Evolutionary conservation across 2,797 vertebrate genomes (phyloP).

Genomic region (Luscinia luscinia): DNA sequence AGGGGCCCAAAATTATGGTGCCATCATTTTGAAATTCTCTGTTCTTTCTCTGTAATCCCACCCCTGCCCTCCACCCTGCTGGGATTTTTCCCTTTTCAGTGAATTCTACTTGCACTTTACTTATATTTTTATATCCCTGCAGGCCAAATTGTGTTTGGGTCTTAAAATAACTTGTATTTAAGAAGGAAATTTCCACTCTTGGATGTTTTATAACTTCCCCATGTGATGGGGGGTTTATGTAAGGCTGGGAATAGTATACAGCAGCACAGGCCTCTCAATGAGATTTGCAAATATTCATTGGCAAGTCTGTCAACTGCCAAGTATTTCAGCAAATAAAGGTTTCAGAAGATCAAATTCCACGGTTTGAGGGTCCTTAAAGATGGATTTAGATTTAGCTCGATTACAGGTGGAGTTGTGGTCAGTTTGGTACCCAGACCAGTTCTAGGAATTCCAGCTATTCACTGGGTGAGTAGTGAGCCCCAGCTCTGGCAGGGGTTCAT

Average conservation of each 20-base stretch:
- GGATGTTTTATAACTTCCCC: slow-evolving; percentile 3
- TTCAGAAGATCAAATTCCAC: slow-evolving; percentile 19
- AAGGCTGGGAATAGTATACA: slow-evolving; percentile 2
- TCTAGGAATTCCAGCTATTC: slow-evolving; percentile 46
- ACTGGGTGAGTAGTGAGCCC: not conserved
- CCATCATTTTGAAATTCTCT: not conserved
- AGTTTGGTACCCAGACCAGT: not conserved
- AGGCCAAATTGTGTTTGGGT: not conserved
- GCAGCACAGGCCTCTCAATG: not conserved
- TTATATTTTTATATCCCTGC: not conserved
- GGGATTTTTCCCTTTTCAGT: not conserved
- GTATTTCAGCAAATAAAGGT: slow-evolving; percentile 42
- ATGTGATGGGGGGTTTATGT: slow-evolving; percentile 1
- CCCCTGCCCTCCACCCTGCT: not conserved
- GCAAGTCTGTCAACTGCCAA: not conserved
- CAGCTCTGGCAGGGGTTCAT: not conserved
- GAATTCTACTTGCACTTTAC: not conserved
- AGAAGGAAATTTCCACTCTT: not conserved
- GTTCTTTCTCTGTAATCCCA: not conserved
- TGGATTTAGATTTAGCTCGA: slow-evolving; percentile 8
- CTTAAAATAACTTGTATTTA: not conserved
- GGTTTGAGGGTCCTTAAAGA: not conserved
- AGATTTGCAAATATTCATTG: not conserved
- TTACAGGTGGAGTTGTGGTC: not conserved
- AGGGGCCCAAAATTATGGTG: not conserved